A percentile compares a stretch with the other conserved stretches of the same genome.
phyloP scores from a whole-genome alignment of 1,140 invertebrate species.

The Bilobella aurantiaca region DNA sequence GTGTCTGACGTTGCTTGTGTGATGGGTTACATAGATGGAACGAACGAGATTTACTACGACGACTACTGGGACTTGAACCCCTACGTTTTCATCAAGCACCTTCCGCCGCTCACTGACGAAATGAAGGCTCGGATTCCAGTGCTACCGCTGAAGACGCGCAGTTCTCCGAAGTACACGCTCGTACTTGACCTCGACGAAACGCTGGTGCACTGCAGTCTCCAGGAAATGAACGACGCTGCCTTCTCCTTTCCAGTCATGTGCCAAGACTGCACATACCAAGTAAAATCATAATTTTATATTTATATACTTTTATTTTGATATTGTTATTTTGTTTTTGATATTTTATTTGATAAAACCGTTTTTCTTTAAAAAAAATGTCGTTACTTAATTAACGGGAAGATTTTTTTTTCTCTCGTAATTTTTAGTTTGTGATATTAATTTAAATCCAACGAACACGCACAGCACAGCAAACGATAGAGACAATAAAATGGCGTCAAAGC shows the following conservation, averaged over 20 bases:
- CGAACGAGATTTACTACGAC: slow-evolving; percentile 45
- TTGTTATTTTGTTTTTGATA: too few species aligned
- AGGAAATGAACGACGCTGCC: slow-evolving; percentile 79
- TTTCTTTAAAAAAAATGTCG: too few species aligned
- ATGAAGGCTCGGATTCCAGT: slow-evolving; percentile 77
- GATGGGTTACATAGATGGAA: slow-evolving; percentile 42
- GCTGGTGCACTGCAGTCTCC: slow-evolving; percentile 86
- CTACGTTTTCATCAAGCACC: slow-evolving; percentile 80
- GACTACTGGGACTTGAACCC: slow-evolving; percentile 77
- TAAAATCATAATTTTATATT: slow-evolving; percentile 9
- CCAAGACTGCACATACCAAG: slow-evolving; percentile 74
- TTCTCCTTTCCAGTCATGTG: slow-evolving; percentile 91
- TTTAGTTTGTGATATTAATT: too few species aligned
- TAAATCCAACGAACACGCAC: too few species aligned
- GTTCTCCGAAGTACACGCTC: slow-evolving; percentile 85
- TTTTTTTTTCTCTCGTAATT: too few species aligned
- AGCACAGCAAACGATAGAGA: too few species aligned
- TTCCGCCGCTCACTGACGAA: slow-evolving; percentile 78
- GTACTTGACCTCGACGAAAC: slow-evolving; percentile 89
- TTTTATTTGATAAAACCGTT: too few species aligned
- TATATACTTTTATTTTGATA: background rate
- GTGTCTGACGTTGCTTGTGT: background rate
- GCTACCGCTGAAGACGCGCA: slow-evolving; percentile 81
- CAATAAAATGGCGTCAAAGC: too few species aligned
- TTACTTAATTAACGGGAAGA: too few species aligned